Conservation (phyloP, 2,113 vertebrate species). For the Crotophaga sulcirostris region DNA sequence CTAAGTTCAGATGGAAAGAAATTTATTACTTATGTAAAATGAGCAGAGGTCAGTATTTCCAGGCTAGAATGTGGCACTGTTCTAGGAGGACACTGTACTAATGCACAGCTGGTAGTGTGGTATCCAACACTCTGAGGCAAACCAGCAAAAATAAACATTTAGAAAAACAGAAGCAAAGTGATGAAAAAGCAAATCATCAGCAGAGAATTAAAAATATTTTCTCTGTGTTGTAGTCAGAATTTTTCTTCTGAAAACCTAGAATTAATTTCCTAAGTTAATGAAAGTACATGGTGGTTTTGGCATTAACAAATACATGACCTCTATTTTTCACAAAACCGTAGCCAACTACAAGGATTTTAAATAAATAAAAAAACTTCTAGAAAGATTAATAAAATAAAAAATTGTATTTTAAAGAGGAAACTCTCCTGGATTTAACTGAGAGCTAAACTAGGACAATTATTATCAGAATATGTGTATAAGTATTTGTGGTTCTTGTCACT, state of each 20-base stretch:
- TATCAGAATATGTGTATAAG: neutral
- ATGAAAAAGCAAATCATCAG: neutral
- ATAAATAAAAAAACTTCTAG: neutral
- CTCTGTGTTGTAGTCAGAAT: neutral
- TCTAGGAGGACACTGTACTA: neutral
- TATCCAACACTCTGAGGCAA: neutral
- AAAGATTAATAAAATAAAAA: neutral
- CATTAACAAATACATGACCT: neutral
- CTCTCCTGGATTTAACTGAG: neutral
- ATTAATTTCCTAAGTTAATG: neutral
- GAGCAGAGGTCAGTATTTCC: neutral
- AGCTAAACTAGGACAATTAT: neutral
- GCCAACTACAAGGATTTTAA: neutral
- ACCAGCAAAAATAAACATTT: neutral
- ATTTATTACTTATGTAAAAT: neutral
- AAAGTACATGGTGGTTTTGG: neutral
- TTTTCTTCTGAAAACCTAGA: neutral
- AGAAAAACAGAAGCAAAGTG: neutral
- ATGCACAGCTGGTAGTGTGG: neutral
- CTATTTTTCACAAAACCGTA: neutral
- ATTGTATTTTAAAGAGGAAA: neutral
- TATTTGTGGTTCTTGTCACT: neutral
- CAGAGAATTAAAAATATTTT: neutral
- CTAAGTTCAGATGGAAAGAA: neutral
- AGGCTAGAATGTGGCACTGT: neutral